Conservation (phyloP, 1,140 invertebrate genomes). For the Drosophila gunungcola region DNA sequence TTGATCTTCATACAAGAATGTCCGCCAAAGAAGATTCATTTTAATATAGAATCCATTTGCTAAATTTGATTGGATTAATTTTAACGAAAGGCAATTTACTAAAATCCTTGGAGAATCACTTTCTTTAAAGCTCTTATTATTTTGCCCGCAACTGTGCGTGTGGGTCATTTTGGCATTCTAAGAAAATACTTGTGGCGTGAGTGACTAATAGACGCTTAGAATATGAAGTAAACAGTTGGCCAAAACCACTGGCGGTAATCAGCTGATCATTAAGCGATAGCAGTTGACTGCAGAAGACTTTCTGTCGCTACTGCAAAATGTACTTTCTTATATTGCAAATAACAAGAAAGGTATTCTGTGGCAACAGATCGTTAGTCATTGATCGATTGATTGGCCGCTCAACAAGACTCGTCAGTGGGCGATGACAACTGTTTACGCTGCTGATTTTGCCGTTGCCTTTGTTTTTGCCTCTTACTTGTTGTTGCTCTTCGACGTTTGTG, state of each 20-base stretch:
- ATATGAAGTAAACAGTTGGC: conserved; percentile 11
- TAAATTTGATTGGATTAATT: too few relatives aligned
- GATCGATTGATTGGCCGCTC: conserved; percentile 27
- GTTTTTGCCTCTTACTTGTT: conserved; percentile 1
- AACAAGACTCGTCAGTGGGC: conserved; percentile 19
- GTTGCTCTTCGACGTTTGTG: conserved; percentile 19
- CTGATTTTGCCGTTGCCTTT: conserved; percentile 10
- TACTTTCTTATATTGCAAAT: conserved; percentile 1
- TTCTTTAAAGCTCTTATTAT: not conserved
- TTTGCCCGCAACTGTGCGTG: conserved; percentile 4
- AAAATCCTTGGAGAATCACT: too few relatives aligned
- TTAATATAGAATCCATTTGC: too few relatives aligned
- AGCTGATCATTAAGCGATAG: conserved; percentile 29
- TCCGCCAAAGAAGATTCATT: too few relatives aligned
- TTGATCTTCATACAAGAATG: too few relatives aligned
- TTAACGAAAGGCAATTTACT: too few relatives aligned
- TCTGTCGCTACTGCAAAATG: conserved; percentile 12
- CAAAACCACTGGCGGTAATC: conserved; percentile 12
- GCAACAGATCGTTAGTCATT: conserved; percentile 31
- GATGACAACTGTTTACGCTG: conserved; percentile 31
- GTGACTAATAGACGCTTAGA: conserved; percentile 33
- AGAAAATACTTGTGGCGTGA: conserved; percentile 23
- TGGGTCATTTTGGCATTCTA: conserved; percentile 16
- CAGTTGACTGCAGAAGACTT: conserved; percentile 18
- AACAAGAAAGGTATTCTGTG: not conserved